Evolutionary conservation across 2,113 vertebrate species (phyloP).

Genomic region (Opisthocomus hoazin): DNA sequence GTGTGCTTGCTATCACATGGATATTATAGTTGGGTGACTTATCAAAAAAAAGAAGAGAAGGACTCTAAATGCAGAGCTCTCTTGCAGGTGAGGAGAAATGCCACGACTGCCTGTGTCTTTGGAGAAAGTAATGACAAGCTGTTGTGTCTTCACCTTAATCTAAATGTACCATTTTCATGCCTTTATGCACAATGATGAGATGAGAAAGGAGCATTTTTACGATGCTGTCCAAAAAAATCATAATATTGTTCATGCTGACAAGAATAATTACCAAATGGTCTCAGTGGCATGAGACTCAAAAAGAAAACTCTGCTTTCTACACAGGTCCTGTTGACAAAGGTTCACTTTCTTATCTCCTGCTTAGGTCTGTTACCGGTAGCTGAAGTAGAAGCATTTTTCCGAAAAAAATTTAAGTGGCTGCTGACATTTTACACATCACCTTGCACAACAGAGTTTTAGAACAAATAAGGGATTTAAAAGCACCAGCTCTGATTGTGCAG

Average conservation of each 20-base stretch:
- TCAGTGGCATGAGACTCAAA: background rate
- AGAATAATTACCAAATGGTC: background rate
- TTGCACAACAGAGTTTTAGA: background rate
- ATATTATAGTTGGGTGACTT: background rate
- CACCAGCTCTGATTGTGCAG: background rate
- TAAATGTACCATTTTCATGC: background rate
- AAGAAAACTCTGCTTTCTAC: fast-evolving
- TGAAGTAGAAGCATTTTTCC: background rate
- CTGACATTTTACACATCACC: background rate
- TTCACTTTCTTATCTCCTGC: background rate
- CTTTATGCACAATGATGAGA: background rate
- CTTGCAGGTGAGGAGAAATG: background rate
- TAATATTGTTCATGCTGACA: background rate
- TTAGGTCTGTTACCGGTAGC: background rate
- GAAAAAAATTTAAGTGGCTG: background rate
- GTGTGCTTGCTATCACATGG: background rate
- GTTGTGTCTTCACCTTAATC: background rate
- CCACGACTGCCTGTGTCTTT: background rate
- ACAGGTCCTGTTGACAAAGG: background rate
- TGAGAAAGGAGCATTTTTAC: background rate
- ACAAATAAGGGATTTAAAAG: background rate
- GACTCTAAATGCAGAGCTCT: background rate
- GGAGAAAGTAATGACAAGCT: background rate
- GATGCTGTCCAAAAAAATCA: background rate
- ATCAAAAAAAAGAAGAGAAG: background rate